Evolutionary conservation across 2,113 vertebrate species (phyloP), one percentile per base, ranked within the genome.

Genomic region (Vimba vimba): DNA sequence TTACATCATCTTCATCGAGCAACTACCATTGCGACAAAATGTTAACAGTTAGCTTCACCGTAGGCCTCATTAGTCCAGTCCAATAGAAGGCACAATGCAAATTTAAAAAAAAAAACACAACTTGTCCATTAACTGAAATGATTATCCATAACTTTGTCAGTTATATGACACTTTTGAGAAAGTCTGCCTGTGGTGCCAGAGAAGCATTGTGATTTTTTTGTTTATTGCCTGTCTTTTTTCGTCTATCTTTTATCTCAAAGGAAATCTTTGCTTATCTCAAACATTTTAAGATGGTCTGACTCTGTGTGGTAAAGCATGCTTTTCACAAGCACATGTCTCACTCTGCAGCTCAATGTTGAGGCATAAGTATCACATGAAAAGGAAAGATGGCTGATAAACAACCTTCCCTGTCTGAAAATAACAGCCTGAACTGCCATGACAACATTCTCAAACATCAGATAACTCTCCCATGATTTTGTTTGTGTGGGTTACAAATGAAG

Each of bases 401-500:
- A 47, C n/a, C 55, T 59, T 84, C 19, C 43, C 10, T 45, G 23
- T 52, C 60, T 78, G 27, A 85, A 50, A 76, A 77, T 66, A 66
- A 57, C n/a, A n/a, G 3, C 64, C 25, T 39, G 13, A 69, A 55
- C n/a, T 23, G 59, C 47, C 75, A 52, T 15, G 23, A 52, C 9
- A 23, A 27, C 62, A 79, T 85, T 69, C 62, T 85, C 30, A 39
- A 19, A 12, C 75, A 85, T 85, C 57, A 62, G 71, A 74, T 75
- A 47, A 68, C 50, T 85, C 25, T 77, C 12, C 43, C 17, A 71
- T 39, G 11, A 83, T 36, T 23, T 55, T 75, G 52, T 84, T 75
- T 64, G 55, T 45, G 57, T 33, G 57, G 57, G 55, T 55, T 64
- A 8, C 59, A 21, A 8, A 4, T 75, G 30, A 76, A 84, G 0